Conservation (phyloP, 64 coral and sea anemone genomes). For the Anthopleura sola region DNA sequence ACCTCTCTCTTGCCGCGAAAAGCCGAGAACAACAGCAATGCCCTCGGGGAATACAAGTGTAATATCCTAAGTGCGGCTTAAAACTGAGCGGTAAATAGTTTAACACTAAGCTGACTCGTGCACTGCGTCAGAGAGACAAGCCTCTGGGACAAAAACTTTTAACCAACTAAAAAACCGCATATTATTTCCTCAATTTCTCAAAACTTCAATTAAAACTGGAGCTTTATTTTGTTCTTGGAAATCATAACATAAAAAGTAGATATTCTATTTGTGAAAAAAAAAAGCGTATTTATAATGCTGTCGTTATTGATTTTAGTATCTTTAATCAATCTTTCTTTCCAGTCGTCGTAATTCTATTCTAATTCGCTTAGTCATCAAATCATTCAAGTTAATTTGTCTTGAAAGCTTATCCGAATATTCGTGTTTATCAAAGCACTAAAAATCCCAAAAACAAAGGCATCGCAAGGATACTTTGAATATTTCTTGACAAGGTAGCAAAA, state of each 20-base stretch:
- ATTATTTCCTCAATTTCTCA: neutral
- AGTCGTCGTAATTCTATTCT: conserved; percentile 9
- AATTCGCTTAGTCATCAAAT: neutral
- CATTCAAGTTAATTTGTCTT: neutral
- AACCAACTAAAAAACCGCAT: neutral
- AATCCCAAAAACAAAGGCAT: neutral
- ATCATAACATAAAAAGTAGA: neutral
- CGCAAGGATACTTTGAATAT: neutral
- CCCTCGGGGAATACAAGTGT: conserved; percentile 9
- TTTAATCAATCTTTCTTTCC: neutral
- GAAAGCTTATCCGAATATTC: neutral
- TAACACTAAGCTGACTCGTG: conserved; percentile 6
- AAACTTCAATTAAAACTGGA: neutral
- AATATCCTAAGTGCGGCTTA: conserved; percentile 17
- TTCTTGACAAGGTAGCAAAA: neutral
- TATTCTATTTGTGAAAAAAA: neutral
- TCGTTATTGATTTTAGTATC: conserved; percentile 5
- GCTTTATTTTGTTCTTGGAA: neutral
- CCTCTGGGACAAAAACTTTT: neutral
- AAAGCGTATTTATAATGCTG: neutral
- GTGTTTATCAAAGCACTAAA: neutral
- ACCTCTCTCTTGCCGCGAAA: neutral
- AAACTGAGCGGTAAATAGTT: neutral
- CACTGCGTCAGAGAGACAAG: neutral
- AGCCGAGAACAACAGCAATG: neutral